Conservation (phyloP, 2,888 invertebrate genomes). For the Cryptops parisi region DNA sequence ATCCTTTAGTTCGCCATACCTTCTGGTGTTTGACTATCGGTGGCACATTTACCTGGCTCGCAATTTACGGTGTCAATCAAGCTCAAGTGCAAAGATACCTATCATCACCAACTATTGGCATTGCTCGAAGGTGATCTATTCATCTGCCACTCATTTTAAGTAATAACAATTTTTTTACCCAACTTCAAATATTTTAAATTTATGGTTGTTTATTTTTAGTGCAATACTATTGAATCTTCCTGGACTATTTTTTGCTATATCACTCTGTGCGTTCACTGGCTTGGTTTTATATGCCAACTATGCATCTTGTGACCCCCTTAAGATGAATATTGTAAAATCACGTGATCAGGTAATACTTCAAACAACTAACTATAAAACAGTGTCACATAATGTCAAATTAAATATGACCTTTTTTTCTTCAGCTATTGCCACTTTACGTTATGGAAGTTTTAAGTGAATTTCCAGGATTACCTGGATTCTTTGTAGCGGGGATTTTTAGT, state of each 20-base stretch:
- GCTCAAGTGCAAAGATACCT: slow-evolving; percentile 86
- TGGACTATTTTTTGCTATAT: slow-evolving; percentile 4
- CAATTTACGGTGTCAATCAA: slow-evolving; percentile 85
- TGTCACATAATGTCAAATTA: background rate
- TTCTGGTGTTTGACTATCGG: slow-evolving; percentile 73
- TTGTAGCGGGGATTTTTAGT: slow-evolving; percentile 90
- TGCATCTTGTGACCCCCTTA: slow-evolving; percentile 27
- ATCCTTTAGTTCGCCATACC: slow-evolving; percentile 70
- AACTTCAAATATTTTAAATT: too few relatives aligned
- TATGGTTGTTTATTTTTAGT: slow-evolving; percentile 18
- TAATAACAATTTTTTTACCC: background rate
- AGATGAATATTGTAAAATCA: background rate
- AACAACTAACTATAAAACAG: background rate
- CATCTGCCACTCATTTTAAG: background rate
- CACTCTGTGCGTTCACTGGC: slow-evolving; percentile 23
- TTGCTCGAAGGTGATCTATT: slow-evolving; percentile 20
- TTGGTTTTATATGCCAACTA: slow-evolving; percentile 28
- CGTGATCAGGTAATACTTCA: slow-evolving; percentile 7
- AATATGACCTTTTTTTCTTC: slow-evolving; percentile 44
- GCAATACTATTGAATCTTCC: slow-evolving; percentile 22
- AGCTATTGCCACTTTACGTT: slow-evolving; percentile 77
- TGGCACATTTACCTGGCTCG: slow-evolving; percentile 80
- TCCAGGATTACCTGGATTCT: slow-evolving; percentile 73
- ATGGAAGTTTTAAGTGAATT: slow-evolving; percentile 62
- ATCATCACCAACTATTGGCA: slow-evolving; percentile 47